Conservation (phyloP, 2,113 vertebrate species). For the Electrona antarctica region DNA sequence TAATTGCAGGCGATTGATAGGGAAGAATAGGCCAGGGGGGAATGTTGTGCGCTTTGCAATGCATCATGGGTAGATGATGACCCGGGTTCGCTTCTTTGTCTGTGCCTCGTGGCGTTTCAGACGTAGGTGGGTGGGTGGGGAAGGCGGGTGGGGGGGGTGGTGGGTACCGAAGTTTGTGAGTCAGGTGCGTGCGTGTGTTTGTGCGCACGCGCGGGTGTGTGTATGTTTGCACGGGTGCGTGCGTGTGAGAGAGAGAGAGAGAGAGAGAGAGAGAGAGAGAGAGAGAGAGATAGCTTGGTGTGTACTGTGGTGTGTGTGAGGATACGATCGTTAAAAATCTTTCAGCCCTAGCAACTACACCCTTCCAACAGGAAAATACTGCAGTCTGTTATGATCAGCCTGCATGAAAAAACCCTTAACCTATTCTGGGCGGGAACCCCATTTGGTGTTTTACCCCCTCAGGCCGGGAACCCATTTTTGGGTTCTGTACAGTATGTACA, state of each 20-base stretch:
- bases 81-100: conserved; percentile 36
- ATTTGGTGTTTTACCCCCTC: too few species aligned
- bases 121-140: conserved; percentile 10
- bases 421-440: too few species aligned
- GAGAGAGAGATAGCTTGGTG: neutral
- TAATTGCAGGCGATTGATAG: conserved; percentile 65
- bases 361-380: too few species aligned
- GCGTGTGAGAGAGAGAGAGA: neutral
- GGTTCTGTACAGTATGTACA: too few species aligned
- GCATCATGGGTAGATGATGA: conserved; percentile 55
- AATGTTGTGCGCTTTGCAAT: conserved; percentile 35
- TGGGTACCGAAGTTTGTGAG: conserved; percentile 16
- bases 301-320: too few species aligned
- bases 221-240: neutral
- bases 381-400: too few species aligned
- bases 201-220: neutral
- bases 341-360: too few species aligned
- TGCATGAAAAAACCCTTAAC: too few species aligned
- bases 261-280: neutral
- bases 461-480: too few species aligned
- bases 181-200: conserved; percentile 1
- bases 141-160: too few species aligned
- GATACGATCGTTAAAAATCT: too few species aligned
- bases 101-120: conserved; percentile 31
- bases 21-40: conserved; percentile 39